Base-by-base conservation (phyloP, 2,888 invertebrate genomes). In the Trichopoda pennipes region DNA sequence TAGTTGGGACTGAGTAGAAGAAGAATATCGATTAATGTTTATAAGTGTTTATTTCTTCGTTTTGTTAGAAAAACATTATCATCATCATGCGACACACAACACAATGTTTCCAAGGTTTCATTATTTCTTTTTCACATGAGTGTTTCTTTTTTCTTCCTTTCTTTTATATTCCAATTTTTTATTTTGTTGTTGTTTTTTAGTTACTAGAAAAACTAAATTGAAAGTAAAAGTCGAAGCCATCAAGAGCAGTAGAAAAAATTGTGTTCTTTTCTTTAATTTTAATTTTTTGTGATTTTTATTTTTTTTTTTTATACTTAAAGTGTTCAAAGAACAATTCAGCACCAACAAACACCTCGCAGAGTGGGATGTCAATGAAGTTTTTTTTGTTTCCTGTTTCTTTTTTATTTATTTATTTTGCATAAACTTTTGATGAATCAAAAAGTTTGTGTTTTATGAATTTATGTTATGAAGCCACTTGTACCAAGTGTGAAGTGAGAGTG, bases 181-280 rank as follows among this genome's bases (percentile, higher is more conserved):
- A 9, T 51, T 53, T 53, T 32, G 17, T 42, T 12, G 0, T 51
- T 38, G 6, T 55, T 44, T 64, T 16, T 47, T 12, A n/a, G 44
- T 38, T 42, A 44, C n/a, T 60, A 12, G 6, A 47, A 14, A 53
- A 73, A 47, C 47, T 47, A 55, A 63, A 73, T 56, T 56, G 35
- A 76, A 76, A 61, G 32, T 76, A 76, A 58, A 60, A 76, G 61
- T 69, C 35, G 55, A 69, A 76, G 60, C 68, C 68, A 61, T 68
- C 76, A 76, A 35, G 32, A 47, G 10, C 23, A 53, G 51, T 42
- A 51, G 32, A 32, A 16, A 69, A 66, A 58, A 38, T 28, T 58
- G 28, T 58, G 32, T 51, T 23, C 17, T 64, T 74, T 44, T 38
- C 17, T 56, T 49, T n/a, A 14, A 35, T 55, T 55, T 38, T 44